Percentiles rank a stretch among this genome's conserved stretches.
These are phyloP conservation scores for Molossus alvarezi DNA, from an alignment of 2,797 vertebrate genomes.

Conservation along the genomic window DNA sequence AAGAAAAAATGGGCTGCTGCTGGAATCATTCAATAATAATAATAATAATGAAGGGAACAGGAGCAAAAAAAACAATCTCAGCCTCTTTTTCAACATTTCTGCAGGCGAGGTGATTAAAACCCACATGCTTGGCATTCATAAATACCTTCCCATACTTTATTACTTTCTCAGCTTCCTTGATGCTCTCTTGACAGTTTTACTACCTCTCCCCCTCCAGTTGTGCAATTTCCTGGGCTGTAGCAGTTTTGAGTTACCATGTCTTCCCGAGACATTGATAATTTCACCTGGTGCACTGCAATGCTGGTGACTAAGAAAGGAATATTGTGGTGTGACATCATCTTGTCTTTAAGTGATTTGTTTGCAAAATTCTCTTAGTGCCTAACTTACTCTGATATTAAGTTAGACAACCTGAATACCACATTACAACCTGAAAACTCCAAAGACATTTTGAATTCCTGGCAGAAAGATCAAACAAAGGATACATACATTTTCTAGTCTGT, in stretches of 20 bases:
- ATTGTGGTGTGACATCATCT: slow-evolving; percentile 60
- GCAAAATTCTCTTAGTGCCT: slow-evolving; percentile 58
- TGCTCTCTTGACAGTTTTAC: not conserved
- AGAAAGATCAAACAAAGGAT: slow-evolving; percentile 35
- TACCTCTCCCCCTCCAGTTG: not conserved
- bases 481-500: not conserved
- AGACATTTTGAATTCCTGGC: slow-evolving; percentile 41
- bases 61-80: not conserved
- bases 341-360: slow-evolving; percentile 63
- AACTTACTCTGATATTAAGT: slow-evolving; percentile 63
- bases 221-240: not conserved
- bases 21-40: slow-evolving; percentile 27
- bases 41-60: not conserved
- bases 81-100: not conserved
- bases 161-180: slow-evolving; percentile 25
- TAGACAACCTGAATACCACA: slow-evolving; percentile 32
- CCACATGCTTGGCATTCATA: not conserved
- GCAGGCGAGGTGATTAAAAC: not conserved
- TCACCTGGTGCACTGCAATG: not conserved
- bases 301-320: slow-evolving; percentile 20
- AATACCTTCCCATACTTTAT: slow-evolving; percentile 25
- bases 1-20: not conserved
- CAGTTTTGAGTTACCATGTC: slow-evolving; percentile 54
- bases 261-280: slow-evolving; percentile 61
- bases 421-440: slow-evolving; percentile 17